Percentiles rank a stretch among this genome's conserved stretches.
phyloP scores from a whole-genome alignment of 2,113 vertebrate species.

The Phrynocephalus versicolor region DNA sequence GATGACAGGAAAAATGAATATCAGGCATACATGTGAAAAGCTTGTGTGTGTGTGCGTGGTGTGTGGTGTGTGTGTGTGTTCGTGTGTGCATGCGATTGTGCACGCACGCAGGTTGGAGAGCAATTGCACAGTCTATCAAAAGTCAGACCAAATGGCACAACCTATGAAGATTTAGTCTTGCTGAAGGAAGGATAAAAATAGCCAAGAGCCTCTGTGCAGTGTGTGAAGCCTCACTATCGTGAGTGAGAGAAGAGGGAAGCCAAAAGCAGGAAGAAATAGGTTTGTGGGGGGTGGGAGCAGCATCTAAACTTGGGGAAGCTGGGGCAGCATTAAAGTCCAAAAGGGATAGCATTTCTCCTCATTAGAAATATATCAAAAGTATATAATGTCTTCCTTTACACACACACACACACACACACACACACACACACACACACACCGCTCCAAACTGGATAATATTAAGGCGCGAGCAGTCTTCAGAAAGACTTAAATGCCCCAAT shows the following conservation, averaged over 20 bases:
- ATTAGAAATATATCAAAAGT: slow-evolving; percentile 58
- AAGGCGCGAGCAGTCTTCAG: slow-evolving; percentile 13
- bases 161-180: slow-evolving; percentile 8
- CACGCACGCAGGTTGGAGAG: neutral
- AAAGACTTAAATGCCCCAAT: neutral
- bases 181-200: slow-evolving; percentile 40
- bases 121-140: slow-evolving; percentile 10
- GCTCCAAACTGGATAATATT: slow-evolving; percentile 30
- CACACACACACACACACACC: too few relatives aligned
- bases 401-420: too few relatives aligned
- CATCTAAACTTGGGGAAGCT: slow-evolving; percentile 29
- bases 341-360: slow-evolving; percentile 42
- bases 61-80: slow-evolving; percentile 19
- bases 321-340: slow-evolving; percentile 50
- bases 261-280: slow-evolving; percentile 50
- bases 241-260: slow-evolving; percentile 32
- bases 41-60: slow-evolving; percentile 29
- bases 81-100: neutral
- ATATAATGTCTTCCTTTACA: slow-evolving; percentile 55
- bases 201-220: slow-evolving; percentile 24
- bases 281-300: slow-evolving; percentile 57
- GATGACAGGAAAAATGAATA: neutral
- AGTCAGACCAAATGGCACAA: slow-evolving; percentile 10
- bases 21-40: rapidly evolving
- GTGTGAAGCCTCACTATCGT: slow-evolving; percentile 37